Conservation (phyloP, 2,113 vertebrate genomes). For the Craseonycteris thonglongyai region DNA sequence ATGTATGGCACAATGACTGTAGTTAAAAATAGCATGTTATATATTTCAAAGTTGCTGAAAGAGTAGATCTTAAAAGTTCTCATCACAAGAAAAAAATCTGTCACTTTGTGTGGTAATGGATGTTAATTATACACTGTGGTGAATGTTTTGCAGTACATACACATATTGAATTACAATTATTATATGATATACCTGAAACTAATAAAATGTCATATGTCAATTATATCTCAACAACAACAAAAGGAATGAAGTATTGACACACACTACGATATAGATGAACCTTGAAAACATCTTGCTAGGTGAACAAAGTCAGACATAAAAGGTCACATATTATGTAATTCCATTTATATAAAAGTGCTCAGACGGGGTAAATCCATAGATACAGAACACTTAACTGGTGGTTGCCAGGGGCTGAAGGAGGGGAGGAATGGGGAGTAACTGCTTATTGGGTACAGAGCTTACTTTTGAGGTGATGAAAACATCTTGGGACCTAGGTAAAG, state of each 20-base stretch:
- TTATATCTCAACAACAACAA: not conserved
- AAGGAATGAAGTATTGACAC: not conserved
- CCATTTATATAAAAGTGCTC: not conserved
- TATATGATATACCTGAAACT: not conserved
- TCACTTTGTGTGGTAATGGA: not conserved
- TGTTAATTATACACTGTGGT: not conserved
- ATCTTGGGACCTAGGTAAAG: not conserved
- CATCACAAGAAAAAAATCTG: not conserved
- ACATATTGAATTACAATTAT: not conserved
- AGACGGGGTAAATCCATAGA: not conserved
- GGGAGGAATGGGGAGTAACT: not conserved
- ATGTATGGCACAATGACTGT: not conserved
- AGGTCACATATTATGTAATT: no score
- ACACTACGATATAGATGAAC: fast-evolving
- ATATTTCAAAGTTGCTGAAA: not conserved
- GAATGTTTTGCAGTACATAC: not conserved
- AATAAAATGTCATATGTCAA: not conserved
- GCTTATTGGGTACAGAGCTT: not conserved
- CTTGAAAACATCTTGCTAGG: not conserved
- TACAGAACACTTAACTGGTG: not conserved
- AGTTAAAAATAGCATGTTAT: not conserved
- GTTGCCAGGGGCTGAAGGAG: not conserved
- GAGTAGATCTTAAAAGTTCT: not conserved
- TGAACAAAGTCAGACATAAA: not conserved
- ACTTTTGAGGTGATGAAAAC: not conserved